These are phyloP conservation scores for Ceratosolen solmsi DNA, from an alignment of 1,140 invertebrate genomes.

Conservation along the genomic window DNA sequence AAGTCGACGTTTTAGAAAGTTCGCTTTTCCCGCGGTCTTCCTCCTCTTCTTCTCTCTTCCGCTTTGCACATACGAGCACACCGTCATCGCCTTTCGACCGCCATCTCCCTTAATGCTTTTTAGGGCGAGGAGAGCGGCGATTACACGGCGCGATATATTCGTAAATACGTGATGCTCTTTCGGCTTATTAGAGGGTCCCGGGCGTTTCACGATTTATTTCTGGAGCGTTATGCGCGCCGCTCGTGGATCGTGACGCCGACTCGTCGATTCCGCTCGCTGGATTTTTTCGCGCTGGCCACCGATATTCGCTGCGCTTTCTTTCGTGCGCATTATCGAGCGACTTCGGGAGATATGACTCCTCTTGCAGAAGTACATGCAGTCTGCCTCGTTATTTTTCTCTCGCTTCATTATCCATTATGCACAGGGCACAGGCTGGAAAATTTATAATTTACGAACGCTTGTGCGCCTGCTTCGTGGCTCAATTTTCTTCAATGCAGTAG, in stretches of 20 bases:
- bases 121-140: conserved; percentile 13
- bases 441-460: not conserved
- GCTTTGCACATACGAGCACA: too few relatives aligned
- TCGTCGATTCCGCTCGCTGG: conserved; percentile 2
- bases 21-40: not conserved
- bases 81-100: too few relatives aligned
- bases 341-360: too few relatives aligned
- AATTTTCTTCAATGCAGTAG: too few relatives aligned
- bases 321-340: not conserved
- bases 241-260: conserved; percentile 30
- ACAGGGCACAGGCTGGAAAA: not conserved
- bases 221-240: not conserved
- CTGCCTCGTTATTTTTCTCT: too few relatives aligned
- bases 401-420: too few relatives aligned
- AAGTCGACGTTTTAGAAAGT: conserved; percentile 47
- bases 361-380: too few relatives aligned
- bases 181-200: conserved; percentile 31
- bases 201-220: conserved; percentile 41
- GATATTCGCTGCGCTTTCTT: conserved; percentile 5
- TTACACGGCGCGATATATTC: conserved; percentile 22
- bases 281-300: not conserved
- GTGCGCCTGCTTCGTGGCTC: too few relatives aligned
- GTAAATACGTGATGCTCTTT: conserved; percentile 33
- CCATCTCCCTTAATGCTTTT: conserved; percentile 15
- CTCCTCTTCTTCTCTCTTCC: not conserved